These are phyloP conservation scores for Sebastes taczanowskii DNA, from an alignment of 2,797 vertebrate genomes.

Conservation along the genomic window DNA sequence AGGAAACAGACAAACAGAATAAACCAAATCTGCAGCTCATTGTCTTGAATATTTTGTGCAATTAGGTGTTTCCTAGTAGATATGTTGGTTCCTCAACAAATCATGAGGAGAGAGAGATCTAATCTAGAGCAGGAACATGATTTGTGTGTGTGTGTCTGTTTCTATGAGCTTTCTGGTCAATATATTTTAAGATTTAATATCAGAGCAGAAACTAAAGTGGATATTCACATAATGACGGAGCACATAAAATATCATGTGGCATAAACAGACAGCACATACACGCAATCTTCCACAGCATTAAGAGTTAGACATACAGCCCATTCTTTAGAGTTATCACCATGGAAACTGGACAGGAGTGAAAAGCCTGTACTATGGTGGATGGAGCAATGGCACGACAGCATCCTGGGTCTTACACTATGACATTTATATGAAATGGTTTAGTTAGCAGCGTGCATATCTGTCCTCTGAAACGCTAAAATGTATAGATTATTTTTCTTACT, in stretches of 20 bases:
- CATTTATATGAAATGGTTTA: slow-evolving; percentile 47
- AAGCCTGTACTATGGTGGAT: slow-evolving; percentile 60
- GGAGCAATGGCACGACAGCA: slow-evolving; percentile 57
- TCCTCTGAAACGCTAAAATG: slow-evolving; percentile 23
- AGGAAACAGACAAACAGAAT: slow-evolving; percentile 36
- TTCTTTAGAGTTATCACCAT: slow-evolving; percentile 84
- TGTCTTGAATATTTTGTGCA: slow-evolving; percentile 17
- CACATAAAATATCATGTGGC: slow-evolving; percentile 37
- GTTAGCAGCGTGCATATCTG: slow-evolving; percentile 15
- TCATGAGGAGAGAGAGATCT: background rate
- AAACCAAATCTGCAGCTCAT: slow-evolving; percentile 26
- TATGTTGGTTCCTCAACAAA: slow-evolving; percentile 6
- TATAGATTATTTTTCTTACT: background rate
- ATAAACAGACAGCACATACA: slow-evolving; percentile 7
- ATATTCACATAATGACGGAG: slow-evolving; percentile 42
- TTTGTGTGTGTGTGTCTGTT: background rate
- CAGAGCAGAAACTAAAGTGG: slow-evolving; percentile 14
- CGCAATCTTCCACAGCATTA: slow-evolving; percentile 62
- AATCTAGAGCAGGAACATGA: slow-evolving; percentile 3
- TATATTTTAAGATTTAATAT: slow-evolving; percentile 41
- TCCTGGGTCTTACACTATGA: slow-evolving; percentile 50
- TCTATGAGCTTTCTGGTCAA: background rate
- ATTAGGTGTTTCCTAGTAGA: background rate
- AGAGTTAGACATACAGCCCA: slow-evolving; percentile 74
- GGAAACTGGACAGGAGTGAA: slow-evolving; percentile 82